Evolutionary conservation across 1,140 invertebrate species (phyloP).

Genomic region (Leguminivora glycinivorella): DNA sequence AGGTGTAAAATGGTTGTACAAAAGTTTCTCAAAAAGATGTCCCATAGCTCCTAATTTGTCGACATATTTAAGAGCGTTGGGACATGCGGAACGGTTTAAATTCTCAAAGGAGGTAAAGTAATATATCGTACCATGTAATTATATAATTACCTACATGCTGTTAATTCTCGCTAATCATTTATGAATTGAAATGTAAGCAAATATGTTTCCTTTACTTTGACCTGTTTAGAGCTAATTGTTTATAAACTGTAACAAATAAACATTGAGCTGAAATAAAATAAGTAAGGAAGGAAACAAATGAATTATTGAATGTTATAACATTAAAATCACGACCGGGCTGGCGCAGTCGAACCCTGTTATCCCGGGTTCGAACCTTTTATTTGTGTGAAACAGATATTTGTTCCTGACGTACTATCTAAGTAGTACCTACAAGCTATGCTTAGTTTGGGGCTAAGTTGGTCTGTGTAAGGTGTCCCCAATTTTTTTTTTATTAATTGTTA

Average conservation of each 20-base stretch:
- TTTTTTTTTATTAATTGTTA: too few species aligned
- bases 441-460: too few species aligned
- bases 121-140: background rate
- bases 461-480: too few species aligned
- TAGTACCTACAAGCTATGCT: too few species aligned
- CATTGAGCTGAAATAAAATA: background rate
- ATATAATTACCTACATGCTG: background rate
- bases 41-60: too few species aligned
- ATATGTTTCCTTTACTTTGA: background rate
- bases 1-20: too few species aligned
- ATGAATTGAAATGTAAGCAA: background rate
- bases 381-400: too few species aligned
- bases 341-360: too few species aligned
- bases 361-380: too few species aligned
- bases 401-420: too few species aligned
- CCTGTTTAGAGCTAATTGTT: background rate
- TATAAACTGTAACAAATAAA: slow-evolving; percentile 1
- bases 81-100: background rate
- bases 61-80: background rate
- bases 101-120: background rate
- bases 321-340: too few species aligned
- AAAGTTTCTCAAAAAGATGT: too few species aligned
- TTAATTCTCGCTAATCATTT: slow-evolving; percentile 4
- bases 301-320: background rate
- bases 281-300: background rate